These are phyloP conservation scores for Neodontobutis hainanensis DNA, from an alignment of 2,113 vertebrate species.

Conservation along the genomic window DNA sequence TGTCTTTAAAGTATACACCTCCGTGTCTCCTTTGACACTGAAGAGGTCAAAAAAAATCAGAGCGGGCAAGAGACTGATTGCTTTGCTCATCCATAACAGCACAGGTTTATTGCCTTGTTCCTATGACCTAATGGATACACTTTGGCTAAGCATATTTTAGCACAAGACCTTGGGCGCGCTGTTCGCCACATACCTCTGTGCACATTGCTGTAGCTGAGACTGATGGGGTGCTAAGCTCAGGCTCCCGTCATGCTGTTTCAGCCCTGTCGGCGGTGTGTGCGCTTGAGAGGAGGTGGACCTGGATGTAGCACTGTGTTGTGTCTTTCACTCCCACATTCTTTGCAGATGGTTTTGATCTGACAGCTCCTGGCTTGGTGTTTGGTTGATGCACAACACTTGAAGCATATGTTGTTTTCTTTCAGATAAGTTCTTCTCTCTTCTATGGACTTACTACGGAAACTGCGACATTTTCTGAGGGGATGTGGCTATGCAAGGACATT, in stretches of 20 bases:
- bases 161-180: not conserved
- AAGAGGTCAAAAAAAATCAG: constrained; percentile 5
- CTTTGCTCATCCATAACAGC: constrained; percentile 15
- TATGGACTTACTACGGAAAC: not conserved
- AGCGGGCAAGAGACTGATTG: not conserved
- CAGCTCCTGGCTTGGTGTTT: not conserved
- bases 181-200: constrained; percentile 3
- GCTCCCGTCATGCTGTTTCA: constrained; percentile 2
- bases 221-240: not conserved
- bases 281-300: not conserved
- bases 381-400: not conserved
- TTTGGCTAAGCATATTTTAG: constrained; percentile 2
- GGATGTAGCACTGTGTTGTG: not conserved
- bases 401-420: constrained; percentile 12
- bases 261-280: too few species aligned
- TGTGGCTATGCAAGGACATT: constrained; percentile 13
- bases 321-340: constrained; percentile 4
- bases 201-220: not conserved
- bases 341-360: not conserved
- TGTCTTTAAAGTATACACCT: not conserved
- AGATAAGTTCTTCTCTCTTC: constrained; percentile 4
- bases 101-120: constrained; percentile 3
- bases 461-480: constrained; percentile 6
- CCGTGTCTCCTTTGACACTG: not conserved
- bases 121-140: constrained; percentile 3